phyloP scores from a whole-genome alignment of 2,888 invertebrate genomes.

The Clostera curtula region DNA sequence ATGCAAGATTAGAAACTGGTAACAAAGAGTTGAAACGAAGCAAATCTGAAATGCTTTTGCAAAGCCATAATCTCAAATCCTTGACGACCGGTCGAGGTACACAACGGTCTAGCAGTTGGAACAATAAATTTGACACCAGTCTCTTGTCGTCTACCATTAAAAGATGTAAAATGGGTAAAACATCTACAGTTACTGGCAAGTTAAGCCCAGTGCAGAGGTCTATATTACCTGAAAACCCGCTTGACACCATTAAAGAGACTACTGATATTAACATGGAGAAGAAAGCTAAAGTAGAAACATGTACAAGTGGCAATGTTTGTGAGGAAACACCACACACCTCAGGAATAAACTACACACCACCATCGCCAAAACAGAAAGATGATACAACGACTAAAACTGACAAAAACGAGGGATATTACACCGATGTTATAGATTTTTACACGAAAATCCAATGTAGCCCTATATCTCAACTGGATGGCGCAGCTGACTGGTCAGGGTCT shows the following conservation, averaged over 20 bases:
- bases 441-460: constrained; percentile 72
- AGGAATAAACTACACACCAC: constrained; percentile 55
- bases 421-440: constrained; percentile 70
- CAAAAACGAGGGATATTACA: constrained; percentile 60
- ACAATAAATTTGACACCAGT: constrained; percentile 80
- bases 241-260: constrained; percentile 54
- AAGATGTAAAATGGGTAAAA: constrained; percentile 77
- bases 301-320: constrained; percentile 35
- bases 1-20: constrained; percentile 63
- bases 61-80: constrained; percentile 64
- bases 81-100: constrained; percentile 72
- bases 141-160: constrained; percentile 77
- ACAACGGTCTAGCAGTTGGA: constrained; percentile 81
- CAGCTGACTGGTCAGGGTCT: constrained; percentile 79
- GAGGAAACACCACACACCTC: constrained; percentile 63
- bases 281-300: constrained; percentile 48
- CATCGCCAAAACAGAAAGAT: constrained; percentile 58
- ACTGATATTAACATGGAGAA: constrained; percentile 43
- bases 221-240: constrained; percentile 38
- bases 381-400: constrained; percentile 41
- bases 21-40: constrained; percentile 77
- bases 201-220: constrained; percentile 56
- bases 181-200: constrained; percentile 60
- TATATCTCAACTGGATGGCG: constrained; percentile 81
- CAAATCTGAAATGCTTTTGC: constrained; percentile 78